A percentile compares a stretch with the other conserved stretches of the same genome.
Evolutionary conservation across 2,797 vertebrate genomes (phyloP).

Genomic region (Perodicticus potto): DNA sequence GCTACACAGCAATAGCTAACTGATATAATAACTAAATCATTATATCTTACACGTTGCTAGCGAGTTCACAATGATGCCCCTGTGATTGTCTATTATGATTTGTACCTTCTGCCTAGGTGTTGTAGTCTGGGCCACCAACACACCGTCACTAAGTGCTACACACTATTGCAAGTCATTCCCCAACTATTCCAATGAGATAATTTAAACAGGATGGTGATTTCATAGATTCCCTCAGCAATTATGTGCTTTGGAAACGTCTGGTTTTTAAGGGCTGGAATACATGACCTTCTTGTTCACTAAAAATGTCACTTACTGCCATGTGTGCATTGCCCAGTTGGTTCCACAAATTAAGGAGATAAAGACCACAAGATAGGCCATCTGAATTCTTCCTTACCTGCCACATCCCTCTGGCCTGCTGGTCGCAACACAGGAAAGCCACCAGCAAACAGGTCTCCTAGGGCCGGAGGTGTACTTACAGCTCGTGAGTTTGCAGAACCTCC

Average conservation of each 20-base stretch:
- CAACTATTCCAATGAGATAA: not conserved
- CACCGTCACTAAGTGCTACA: not conserved
- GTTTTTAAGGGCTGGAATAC: not conserved
- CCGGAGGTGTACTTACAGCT: conserved; percentile 87
- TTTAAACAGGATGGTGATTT: not conserved
- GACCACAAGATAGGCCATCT: not conserved
- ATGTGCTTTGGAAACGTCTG: not conserved
- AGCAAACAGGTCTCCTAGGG: conserved; percentile 95
- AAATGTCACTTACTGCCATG: not conserved
- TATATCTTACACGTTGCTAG: not conserved
- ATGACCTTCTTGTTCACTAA: not conserved
- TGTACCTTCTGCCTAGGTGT: not conserved
- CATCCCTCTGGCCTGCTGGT: conserved; percentile 94
- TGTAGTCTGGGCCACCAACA: not conserved
- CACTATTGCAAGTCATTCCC: not conserved
- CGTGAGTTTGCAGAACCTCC: conserved; percentile 80
- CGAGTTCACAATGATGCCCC: not conserved
- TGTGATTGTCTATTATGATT: not conserved
- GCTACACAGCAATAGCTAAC: not conserved
- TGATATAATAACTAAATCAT: not conserved
- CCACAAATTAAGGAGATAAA: not conserved
- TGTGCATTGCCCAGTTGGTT: not conserved
- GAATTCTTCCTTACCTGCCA: conserved; percentile 88
- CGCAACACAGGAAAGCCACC: conserved; percentile 96
- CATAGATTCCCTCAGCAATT: not conserved